phyloP scores from a whole-genome alignment of 2,888 invertebrate genomes.

The Phaedon cochleariae region DNA sequence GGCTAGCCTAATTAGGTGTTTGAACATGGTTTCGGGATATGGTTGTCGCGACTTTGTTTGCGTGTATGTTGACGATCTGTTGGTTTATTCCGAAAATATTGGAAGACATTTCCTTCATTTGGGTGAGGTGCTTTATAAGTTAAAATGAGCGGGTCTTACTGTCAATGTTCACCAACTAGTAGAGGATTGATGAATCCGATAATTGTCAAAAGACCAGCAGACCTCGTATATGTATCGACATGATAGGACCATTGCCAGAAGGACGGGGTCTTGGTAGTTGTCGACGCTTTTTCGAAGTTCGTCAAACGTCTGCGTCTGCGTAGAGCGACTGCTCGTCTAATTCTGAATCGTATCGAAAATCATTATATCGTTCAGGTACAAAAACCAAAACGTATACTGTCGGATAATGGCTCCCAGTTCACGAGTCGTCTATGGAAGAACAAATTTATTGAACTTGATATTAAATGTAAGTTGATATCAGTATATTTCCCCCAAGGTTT shows the following conservation, averaged over 20 bases:
- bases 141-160: slow-evolving; percentile 13
- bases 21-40: slow-evolving; percentile 7
- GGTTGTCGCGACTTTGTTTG: neutral
- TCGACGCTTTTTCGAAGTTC: slow-evolving; percentile 42
- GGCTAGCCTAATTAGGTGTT: slow-evolving; percentile 13
- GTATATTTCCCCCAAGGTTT: slow-evolving; percentile 28
- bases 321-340: neutral
- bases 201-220: neutral
- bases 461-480: slow-evolving; percentile 3
- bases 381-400: neutral
- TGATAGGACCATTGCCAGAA: slow-evolving; percentile 29
- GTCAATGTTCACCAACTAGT: slow-evolving; percentile 14
- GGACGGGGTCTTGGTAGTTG: slow-evolving; percentile 33
- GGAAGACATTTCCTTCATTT: slow-evolving; percentile 10
- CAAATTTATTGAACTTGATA: neutral
- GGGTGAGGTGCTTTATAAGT: slow-evolving; percentile 8
- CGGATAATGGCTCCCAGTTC: slow-evolving; percentile 14
- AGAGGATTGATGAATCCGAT: slow-evolving; percentile 12
- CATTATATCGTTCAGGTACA: slow-evolving; percentile 7
- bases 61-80: slow-evolving; percentile 19
- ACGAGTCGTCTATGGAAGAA: slow-evolving; percentile 4
- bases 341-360: slow-evolving; percentile 2
- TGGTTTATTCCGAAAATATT: slow-evolving; percentile 7
- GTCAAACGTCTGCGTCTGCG: slow-evolving; percentile 32
- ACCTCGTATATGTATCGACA: slow-evolving; percentile 23